Percentiles rank a stretch among this genome's conserved stretches.
Conservation (phyloP, 2,888 invertebrate species). For the Dexiosoma caninum region DNA sequence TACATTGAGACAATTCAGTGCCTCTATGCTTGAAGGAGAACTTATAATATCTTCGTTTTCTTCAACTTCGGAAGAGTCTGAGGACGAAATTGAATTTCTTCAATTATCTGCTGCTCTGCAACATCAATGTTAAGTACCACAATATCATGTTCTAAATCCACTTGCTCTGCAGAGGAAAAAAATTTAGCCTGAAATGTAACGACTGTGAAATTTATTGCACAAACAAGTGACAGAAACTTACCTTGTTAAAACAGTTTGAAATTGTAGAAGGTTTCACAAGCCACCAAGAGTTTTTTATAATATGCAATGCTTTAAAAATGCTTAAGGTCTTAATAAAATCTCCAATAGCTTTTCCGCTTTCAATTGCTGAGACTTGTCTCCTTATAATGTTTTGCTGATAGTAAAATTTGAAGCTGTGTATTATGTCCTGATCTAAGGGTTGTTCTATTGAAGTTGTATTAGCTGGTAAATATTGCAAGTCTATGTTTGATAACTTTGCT, state of each 20-base stretch:
- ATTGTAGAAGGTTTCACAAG: constrained; percentile 50
- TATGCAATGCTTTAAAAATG: constrained; percentile 43
- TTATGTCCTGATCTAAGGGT: constrained; percentile 60
- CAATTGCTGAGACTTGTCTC: constrained; percentile 54
- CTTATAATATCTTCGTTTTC: constrained; percentile 5
- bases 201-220: too few relatives aligned
- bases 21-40: constrained; percentile 23
- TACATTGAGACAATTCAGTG: not conserved
- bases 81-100: constrained; percentile 1
- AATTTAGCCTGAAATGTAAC: constrained; percentile 15
- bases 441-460: constrained; percentile 55
- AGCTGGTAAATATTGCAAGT: constrained; percentile 56
- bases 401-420: constrained; percentile 53
- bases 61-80: constrained; percentile 27
- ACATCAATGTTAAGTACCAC: constrained; percentile 18
- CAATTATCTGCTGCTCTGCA: constrained; percentile 45
- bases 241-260: constrained; percentile 57
- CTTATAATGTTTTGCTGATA: constrained; percentile 52
- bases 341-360: constrained; percentile 46
- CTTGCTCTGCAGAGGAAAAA: not conserved
- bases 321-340: constrained; percentile 52
- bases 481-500: constrained; percentile 43
- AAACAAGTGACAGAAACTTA: not conserved
- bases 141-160: constrained; percentile 1
- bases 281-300: constrained; percentile 53